These are phyloP conservation scores for Paramormyrops kingsleyae DNA, from an alignment of 2,113 vertebrate genomes.

Conservation along the genomic window DNA sequence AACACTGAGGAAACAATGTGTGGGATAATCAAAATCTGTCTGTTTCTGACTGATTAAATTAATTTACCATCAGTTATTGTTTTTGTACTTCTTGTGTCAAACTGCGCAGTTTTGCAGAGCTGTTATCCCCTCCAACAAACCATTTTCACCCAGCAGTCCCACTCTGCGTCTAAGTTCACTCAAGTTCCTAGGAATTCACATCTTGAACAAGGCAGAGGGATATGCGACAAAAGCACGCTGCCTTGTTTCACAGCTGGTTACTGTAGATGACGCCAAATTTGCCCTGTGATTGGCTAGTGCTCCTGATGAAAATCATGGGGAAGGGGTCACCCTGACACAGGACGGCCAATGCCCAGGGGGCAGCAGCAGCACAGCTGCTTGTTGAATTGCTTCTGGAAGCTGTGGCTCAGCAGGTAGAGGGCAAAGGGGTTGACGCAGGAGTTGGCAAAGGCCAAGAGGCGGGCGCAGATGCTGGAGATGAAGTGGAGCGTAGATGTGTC, in stretches of 20 bases:
- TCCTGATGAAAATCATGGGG: constrained; percentile 78
- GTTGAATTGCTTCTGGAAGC: constrained; percentile 91
- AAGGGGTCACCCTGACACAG: constrained; percentile 59
- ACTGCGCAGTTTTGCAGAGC: neutral
- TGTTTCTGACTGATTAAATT: neutral
- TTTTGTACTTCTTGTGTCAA: neutral
- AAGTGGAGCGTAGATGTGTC: constrained; percentile 87
- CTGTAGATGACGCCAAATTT: constrained; percentile 78
- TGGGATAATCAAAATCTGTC: neutral
- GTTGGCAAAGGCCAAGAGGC: constrained; percentile 88
- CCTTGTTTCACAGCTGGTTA: constrained; percentile 41
- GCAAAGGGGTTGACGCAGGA: constrained; percentile 94
- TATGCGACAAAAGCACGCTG: neutral
- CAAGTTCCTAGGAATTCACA: neutral
- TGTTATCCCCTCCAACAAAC: neutral
- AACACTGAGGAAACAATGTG: neutral
- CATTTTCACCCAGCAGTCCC: neutral
- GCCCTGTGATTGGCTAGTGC: constrained; percentile 74
- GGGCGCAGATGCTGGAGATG: constrained; percentile 76
- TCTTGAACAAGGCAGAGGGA: neutral
- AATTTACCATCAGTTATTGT: neutral
- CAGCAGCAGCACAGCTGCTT: constrained; percentile 81
- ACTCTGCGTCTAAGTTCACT: neutral
- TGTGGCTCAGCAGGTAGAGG: constrained; percentile 89
- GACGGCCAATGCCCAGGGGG: constrained; percentile 29